Conservation (phyloP, 2,888 invertebrate species). For the Pammene fasciana region DNA sequence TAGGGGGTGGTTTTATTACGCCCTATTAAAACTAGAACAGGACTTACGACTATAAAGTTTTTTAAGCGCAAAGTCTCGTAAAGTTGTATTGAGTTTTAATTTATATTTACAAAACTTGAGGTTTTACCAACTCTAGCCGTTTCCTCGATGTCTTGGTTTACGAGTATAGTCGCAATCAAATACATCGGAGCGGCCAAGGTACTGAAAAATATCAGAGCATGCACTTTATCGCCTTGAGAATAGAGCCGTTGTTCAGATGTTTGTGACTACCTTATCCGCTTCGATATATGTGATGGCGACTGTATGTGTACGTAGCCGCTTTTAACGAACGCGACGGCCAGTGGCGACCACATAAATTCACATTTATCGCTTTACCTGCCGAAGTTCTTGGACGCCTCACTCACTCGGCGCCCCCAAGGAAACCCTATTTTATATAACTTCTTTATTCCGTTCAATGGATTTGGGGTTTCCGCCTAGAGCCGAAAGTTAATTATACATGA, state of each 20-base stretch:
- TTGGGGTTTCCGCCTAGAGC: conserved; percentile 58
- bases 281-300: no score
- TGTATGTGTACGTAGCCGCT: conserved; percentile 50
- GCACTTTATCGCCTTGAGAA: no score
- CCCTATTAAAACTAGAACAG: no score
- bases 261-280: no score
- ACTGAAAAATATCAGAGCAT: no score
- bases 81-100: neutral
- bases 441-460: conserved; percentile 61
- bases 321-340: conserved; percentile 44
- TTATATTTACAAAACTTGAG: neutral
- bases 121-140: neutral
- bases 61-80: no score
- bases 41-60: no score
- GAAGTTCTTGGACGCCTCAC: conserved; percentile 76
- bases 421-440: conserved; percentile 78
- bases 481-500: conserved; percentile 63
- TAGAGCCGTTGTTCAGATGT: no score
- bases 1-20: no score
- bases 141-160: conserved; percentile 55
- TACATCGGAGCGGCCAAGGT: no score
- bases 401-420: conserved; percentile 61
- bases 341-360: conserved; percentile 74
- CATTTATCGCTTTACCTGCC: conserved; percentile 77
- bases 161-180: conserved; percentile 45